Percentiles rank a stretch among this genome's conserved stretches.
These are phyloP conservation scores for Notodromas monacha DNA, from an alignment of 2,888 invertebrate genomes.

Conservation along the genomic window DNA sequence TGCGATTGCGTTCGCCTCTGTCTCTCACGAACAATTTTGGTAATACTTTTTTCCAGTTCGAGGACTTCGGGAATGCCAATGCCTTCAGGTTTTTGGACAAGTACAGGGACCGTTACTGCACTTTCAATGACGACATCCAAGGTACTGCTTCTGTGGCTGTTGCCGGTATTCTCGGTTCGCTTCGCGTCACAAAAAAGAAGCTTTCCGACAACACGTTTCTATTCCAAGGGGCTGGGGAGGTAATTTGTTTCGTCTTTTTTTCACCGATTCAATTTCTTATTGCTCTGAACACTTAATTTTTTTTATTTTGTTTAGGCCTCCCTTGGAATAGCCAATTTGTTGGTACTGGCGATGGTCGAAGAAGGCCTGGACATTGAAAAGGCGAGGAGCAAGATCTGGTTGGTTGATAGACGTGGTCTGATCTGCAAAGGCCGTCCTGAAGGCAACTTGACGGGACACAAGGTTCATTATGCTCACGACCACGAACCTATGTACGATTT, in stretches of 20 bases:
- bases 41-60: slow-evolving; percentile 35
- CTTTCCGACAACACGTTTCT: slow-evolving; percentile 55
- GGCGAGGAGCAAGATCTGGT: slow-evolving; percentile 52
- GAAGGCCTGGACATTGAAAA: slow-evolving; percentile 42
- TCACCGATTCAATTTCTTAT: background rate
- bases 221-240: slow-evolving; percentile 90
- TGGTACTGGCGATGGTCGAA: slow-evolving; percentile 62
- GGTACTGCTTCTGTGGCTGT: slow-evolving; percentile 87
- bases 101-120: slow-evolving; percentile 59
- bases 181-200: slow-evolving; percentile 43
- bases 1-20: background rate
- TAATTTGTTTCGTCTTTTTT: slow-evolving; percentile 14
- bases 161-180: slow-evolving; percentile 58
- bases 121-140: slow-evolving; percentile 97
- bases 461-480: slow-evolving; percentile 43
- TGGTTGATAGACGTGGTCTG: slow-evolving; percentile 83
- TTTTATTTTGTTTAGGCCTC: slow-evolving; percentile 29
- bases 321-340: slow-evolving; percentile 65
- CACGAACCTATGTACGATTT: slow-evolving; percentile 40
- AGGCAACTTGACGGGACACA: slow-evolving; percentile 32
- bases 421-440: slow-evolving; percentile 55
- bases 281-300: background rate
- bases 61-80: slow-evolving; percentile 91
- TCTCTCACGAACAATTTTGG: background rate
- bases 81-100: slow-evolving; percentile 71